Evolutionary conservation across 2,113 vertebrate genomes (phyloP).

Genomic region (Phodopus roborovskii): DNA sequence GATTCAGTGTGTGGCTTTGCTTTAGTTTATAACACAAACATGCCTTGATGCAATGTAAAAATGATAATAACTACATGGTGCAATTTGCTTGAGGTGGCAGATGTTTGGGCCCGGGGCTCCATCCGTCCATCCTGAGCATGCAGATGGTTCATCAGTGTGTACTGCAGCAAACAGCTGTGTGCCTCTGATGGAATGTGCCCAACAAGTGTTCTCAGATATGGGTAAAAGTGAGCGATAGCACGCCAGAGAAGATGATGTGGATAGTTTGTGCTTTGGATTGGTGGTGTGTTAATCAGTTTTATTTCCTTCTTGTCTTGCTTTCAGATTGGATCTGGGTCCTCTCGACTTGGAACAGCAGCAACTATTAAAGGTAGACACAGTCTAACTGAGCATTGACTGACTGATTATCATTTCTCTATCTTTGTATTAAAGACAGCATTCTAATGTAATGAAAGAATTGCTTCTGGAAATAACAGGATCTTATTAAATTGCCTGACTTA

Average conservation of each 20-base stretch:
- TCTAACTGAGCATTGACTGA: conserved; percentile 9
- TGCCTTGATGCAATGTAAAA: neutral
- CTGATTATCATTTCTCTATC: conserved; percentile 6
- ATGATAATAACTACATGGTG: neutral
- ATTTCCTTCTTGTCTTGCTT: conserved; percentile 75
- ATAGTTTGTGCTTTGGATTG: conserved; percentile 14
- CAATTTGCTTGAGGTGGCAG: neutral
- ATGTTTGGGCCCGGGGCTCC: neutral
- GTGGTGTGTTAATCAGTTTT: conserved; percentile 44
- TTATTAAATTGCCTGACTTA: conserved; percentile 36
- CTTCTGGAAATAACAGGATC: neutral
- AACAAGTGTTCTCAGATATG: neutral
- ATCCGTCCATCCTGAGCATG: neutral
- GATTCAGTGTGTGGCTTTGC: neutral
- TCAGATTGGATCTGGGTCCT: conserved; percentile 91
- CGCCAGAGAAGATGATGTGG: neutral
- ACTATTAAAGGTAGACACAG: conserved; percentile 90
- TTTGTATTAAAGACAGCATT: neutral
- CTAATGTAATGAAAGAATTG: conserved; percentile 28
- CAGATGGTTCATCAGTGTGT: too few relatives aligned
- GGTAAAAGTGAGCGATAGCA: neutral
- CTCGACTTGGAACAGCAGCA: conserved; percentile 90
- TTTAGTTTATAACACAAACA: conserved; percentile 32
- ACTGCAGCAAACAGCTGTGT: neutral
- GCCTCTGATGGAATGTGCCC: neutral